phyloP scores from a whole-genome alignment of 2,113 vertebrate genomes.

The Hiodon tergisus region DNA sequence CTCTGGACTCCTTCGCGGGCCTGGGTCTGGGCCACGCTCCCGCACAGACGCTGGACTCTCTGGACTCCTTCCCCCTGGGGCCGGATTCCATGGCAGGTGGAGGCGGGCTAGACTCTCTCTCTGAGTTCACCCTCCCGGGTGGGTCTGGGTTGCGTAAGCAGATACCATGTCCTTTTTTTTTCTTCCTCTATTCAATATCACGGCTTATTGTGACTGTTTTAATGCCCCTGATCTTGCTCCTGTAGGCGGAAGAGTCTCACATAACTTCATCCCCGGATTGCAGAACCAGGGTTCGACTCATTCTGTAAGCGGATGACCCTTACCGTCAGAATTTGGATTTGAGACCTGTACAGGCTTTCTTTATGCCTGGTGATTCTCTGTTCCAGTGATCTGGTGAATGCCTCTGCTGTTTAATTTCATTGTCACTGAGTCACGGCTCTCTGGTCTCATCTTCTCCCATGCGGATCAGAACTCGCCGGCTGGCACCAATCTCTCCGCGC shows the following conservation, averaged over 20 bases:
- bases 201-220: conserved; percentile 29
- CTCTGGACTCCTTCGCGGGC: conserved; percentile 69
- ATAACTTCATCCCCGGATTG: conserved; percentile 67
- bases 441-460: no score
- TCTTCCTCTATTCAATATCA: no score
- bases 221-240: not conserved
- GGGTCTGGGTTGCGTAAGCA: conserved; percentile 12
- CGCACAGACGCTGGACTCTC: conserved; percentile 72
- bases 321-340: not conserved
- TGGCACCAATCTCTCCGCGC: conserved; percentile 73
- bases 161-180: not conserved
- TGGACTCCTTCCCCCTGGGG: conserved; percentile 68
- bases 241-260: conserved; percentile 63
- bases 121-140: conserved; percentile 69
- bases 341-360: no score
- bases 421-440: no score
- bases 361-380: no score
- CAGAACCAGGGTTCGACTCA: conserved; percentile 54
- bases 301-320: conserved; percentile 48
- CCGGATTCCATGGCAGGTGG: conserved; percentile 38
- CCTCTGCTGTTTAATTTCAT: not conserved
- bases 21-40: conserved; percentile 60
- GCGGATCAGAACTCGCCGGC: conserved; percentile 64
- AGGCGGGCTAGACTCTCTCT: conserved; percentile 60
- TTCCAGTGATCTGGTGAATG: no score